Percentiles rank a stretch among this genome's conserved stretches.
These are phyloP conservation scores for Taenaris catops DNA, from an alignment of 2,888 invertebrate genomes.

Conservation along the genomic window DNA sequence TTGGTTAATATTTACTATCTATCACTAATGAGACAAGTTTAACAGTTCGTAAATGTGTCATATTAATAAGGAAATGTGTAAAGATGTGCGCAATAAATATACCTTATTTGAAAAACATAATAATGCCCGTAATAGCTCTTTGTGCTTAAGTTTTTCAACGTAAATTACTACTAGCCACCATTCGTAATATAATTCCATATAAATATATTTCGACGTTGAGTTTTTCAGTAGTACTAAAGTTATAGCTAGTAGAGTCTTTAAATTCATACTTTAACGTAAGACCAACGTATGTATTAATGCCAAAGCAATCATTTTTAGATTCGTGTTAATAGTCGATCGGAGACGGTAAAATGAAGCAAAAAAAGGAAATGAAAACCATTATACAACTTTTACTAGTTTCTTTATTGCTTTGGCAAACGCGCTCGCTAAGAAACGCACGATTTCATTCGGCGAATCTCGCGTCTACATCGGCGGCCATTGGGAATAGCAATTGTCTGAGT, in stretches of 20 bases:
- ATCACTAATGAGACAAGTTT: too few species aligned
- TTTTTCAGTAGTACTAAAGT: background rate
- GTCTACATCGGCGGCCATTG: slow-evolving; percentile 33
- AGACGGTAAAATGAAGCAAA: slow-evolving; percentile 19
- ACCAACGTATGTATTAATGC: slow-evolving; percentile 4
- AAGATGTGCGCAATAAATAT: too few species aligned
- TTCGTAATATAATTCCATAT: slow-evolving; percentile 32
- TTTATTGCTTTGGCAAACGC: slow-evolving; percentile 60
- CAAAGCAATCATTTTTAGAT: slow-evolving; percentile 10
- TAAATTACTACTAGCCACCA: too few species aligned
- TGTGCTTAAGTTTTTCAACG: too few species aligned
- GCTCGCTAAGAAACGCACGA: slow-evolving; percentile 58
- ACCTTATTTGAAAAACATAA: too few species aligned
- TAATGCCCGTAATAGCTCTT: too few species aligned
- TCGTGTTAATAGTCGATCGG: slow-evolving; percentile 18
- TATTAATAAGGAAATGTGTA: too few species aligned
- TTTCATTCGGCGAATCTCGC: slow-evolving; percentile 41
- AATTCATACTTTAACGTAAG: slow-evolving; percentile 1
- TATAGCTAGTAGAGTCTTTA: background rate
- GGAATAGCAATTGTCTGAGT: slow-evolving; percentile 37
- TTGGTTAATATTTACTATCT: too few species aligned
- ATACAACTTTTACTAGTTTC: slow-evolving; percentile 54
- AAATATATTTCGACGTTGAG: slow-evolving; percentile 2
- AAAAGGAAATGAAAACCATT: slow-evolving; percentile 21
- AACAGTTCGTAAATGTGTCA: too few species aligned